These are phyloP conservation scores for Drosophila bocki DNA, from an alignment of 1,140 invertebrate genomes.

Conservation along the genomic window DNA sequence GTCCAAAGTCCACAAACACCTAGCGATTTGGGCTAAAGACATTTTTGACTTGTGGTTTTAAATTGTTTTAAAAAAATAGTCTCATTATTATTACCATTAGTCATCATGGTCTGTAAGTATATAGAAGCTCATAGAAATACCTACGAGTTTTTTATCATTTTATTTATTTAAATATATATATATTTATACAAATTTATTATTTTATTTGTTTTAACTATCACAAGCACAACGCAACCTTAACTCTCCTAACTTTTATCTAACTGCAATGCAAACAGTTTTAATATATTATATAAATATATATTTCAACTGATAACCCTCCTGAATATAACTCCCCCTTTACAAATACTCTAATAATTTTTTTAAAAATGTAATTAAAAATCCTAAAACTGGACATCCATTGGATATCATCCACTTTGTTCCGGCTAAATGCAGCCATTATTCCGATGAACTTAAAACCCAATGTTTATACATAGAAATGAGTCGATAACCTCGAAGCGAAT, in stretches of 20 bases:
- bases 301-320: not conserved
- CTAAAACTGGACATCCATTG: not conserved
- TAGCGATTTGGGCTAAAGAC: conserved; percentile 9
- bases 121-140: not conserved
- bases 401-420: conserved; percentile 36
- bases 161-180: not conserved
- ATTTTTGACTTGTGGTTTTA: conserved; percentile 13
- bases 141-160: not conserved
- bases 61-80: conserved; percentile 20
- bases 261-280: not conserved
- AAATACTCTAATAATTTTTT: not conserved
- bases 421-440: conserved; percentile 47
- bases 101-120: conserved; percentile 1
- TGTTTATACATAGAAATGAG: conserved; percentile 1
- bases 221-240: not conserved
- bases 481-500: conserved; percentile 18
- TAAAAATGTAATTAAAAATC: not conserved
- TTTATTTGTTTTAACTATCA: not conserved
- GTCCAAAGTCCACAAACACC: conserved; percentile 45
- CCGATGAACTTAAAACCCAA: conserved; percentile 34
- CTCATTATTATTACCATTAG: not conserved
- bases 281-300: not conserved
- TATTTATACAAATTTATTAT: not conserved
- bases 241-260: not conserved
- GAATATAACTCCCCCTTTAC: too few species aligned